Conservation (phyloP, 2,113 vertebrate species). For the Heloderma charlesbogerti region DNA sequence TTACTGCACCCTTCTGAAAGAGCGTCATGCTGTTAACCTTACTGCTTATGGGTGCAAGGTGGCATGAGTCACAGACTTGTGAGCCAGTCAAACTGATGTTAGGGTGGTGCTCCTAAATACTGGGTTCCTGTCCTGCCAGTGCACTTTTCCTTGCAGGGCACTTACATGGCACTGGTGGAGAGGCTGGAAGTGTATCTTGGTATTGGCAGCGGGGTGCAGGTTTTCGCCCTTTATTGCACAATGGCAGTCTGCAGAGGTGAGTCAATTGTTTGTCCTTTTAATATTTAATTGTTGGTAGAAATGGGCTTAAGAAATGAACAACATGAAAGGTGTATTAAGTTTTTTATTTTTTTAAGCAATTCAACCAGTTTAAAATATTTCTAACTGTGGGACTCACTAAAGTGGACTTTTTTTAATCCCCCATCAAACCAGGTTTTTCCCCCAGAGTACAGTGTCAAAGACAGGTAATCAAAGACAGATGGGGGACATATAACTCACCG, state of each 20-base stretch:
- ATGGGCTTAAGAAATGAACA: background rate
- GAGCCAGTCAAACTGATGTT: background rate
- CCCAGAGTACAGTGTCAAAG: background rate
- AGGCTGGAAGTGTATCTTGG: background rate
- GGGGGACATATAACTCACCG: background rate
- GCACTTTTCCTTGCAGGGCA: background rate
- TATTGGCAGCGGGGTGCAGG: background rate
- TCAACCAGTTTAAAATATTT: background rate
- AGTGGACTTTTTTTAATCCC: background rate
- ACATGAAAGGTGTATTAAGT: background rate
- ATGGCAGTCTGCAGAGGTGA: background rate
- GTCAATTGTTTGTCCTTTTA: background rate
- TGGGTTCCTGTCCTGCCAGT: background rate
- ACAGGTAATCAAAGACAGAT: no score
- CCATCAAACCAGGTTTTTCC: background rate
- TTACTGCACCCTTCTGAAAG: background rate
- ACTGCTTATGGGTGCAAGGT: background rate
- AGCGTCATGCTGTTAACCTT: background rate
- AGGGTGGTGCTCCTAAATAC: background rate
- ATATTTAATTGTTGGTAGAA: background rate
- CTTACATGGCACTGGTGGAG: background rate
- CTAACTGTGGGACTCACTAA: background rate
- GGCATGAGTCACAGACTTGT: background rate
- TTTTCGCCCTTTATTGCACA: background rate
- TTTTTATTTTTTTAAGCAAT: conserved; percentile 2